Evolutionary conservation across 2,797 vertebrate species (phyloP).

Genomic region (Pogonophryne albipinna): DNA sequence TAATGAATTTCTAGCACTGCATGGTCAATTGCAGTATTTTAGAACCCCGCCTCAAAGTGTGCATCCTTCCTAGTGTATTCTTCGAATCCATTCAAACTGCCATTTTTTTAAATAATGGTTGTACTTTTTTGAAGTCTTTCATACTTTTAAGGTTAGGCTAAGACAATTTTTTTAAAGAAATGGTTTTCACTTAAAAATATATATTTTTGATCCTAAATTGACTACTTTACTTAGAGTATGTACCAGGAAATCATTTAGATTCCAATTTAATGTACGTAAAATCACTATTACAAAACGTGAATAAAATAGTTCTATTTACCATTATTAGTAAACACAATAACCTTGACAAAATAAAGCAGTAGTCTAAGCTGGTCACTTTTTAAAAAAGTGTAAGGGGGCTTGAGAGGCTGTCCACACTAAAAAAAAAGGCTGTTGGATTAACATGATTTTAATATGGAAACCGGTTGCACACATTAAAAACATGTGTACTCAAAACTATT

Average conservation of each 20-base stretch:
- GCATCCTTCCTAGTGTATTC: slow-evolving; percentile 14
- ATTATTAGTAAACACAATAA: not conserved
- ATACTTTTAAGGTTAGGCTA: slow-evolving; percentile 1
- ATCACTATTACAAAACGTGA: not conserved
- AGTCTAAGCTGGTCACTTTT: not conserved
- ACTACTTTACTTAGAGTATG: not conserved
- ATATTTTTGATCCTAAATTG: not conserved
- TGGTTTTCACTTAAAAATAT: not conserved
- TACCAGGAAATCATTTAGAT: not conserved
- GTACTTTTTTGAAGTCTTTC: slow-evolving; percentile 8
- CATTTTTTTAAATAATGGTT: slow-evolving; percentile 24
- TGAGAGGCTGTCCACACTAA: too few relatives aligned
- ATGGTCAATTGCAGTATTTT: slow-evolving; percentile 5
- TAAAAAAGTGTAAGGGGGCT: too few relatives aligned
- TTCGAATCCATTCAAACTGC: slow-evolving; percentile 17
- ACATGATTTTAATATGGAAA: too few relatives aligned
- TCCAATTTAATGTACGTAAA: not conserved
- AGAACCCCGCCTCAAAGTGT: slow-evolving; percentile 12
- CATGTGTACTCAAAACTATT: too few relatives aligned
- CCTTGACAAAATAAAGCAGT: not conserved
- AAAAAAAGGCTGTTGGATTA: too few relatives aligned
- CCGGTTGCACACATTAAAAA: too few relatives aligned
- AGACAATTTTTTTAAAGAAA: slow-evolving; percentile 8
- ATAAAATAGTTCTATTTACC: not conserved
- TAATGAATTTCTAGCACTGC: slow-evolving; percentile 1